Conservation (phyloP, 2,113 vertebrate species). For the Serilophus lunatus region DNA sequence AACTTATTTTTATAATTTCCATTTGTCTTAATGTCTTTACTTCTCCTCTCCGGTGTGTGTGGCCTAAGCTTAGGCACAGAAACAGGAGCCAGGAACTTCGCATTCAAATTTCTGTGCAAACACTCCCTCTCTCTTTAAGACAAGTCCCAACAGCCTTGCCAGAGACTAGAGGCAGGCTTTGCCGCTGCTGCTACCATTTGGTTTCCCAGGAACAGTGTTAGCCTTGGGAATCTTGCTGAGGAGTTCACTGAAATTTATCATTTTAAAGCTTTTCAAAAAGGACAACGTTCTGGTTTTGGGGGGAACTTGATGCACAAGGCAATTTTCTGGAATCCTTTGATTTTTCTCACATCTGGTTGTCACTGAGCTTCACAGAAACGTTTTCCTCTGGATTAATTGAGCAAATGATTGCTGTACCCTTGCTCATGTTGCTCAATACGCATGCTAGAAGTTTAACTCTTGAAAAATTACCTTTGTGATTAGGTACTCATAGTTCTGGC, state of each 20-base stretch:
- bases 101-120: background rate
- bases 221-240: background rate
- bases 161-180: background rate
- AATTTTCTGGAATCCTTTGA: background rate
- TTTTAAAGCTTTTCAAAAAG: background rate
- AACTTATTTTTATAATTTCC: background rate
- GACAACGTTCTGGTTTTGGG: background rate
- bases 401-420: background rate
- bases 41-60: background rate
- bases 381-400: background rate
- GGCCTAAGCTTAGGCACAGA: background rate
- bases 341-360: background rate
- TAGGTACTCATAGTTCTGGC: background rate
- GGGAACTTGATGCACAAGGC: background rate
- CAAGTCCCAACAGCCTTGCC: background rate
- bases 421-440: background rate
- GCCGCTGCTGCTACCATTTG: background rate
- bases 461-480: background rate
- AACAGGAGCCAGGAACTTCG: background rate
- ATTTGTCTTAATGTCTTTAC: background rate
- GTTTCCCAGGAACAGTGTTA: background rate
- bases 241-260: background rate
- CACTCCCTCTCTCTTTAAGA: background rate
- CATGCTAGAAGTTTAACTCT: background rate
- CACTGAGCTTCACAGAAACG: background rate